Conservation (phyloP, 2,113 vertebrate genomes). For the Syrmaticus mikado region DNA sequence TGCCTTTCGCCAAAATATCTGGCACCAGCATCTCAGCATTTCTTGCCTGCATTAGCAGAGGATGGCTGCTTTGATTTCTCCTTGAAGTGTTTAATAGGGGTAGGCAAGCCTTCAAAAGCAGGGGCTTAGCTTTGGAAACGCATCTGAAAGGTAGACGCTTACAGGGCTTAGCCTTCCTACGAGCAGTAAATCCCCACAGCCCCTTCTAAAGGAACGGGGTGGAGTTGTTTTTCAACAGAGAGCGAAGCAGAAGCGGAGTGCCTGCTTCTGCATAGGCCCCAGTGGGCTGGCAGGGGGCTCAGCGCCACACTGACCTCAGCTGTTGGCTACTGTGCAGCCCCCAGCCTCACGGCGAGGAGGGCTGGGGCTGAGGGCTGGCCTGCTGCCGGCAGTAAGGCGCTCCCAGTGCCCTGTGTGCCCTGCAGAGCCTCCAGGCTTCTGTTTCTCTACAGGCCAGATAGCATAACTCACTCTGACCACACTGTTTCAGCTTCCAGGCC, state of each 20-base stretch:
- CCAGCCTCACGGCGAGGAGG: background rate
- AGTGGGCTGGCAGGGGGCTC: accelerated
- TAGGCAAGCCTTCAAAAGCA: background rate
- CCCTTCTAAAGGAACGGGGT: background rate
- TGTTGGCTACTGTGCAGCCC: accelerated
- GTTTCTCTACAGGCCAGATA: background rate
- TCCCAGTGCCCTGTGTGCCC: background rate
- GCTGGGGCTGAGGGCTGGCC: background rate
- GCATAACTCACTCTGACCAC: background rate
- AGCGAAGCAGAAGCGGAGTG: background rate
- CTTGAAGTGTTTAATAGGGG: background rate
- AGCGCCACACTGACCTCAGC: background rate
- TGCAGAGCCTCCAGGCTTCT: background rate
- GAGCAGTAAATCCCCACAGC: background rate
- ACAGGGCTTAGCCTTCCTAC: background rate
- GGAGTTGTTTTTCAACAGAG: background rate
- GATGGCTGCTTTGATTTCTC: background rate
- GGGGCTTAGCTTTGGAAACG: background rate
- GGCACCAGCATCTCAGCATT: background rate
- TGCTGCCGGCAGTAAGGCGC: background rate
- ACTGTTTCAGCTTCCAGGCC: background rate
- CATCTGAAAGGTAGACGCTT: background rate
- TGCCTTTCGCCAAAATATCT: conserved; percentile 34
- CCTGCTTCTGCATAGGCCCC: background rate
- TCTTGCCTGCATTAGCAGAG: conserved; percentile 15